Evolutionary conservation across 1,140 invertebrate genomes (phyloP).

Genomic region (Drosophila nebulosa): DNA sequence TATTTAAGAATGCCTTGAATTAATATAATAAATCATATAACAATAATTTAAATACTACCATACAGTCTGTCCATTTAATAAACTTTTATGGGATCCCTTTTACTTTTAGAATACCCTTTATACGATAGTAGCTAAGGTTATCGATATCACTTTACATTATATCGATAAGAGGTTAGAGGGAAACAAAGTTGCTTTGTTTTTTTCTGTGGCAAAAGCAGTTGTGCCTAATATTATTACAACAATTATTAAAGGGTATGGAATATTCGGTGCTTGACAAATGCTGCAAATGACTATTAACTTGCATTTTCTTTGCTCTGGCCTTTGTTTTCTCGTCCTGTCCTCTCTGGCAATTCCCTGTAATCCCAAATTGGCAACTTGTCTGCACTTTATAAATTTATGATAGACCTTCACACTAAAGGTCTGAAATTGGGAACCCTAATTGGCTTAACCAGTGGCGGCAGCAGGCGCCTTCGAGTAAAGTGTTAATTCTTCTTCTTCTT

Average conservation of each 20-base stretch:
- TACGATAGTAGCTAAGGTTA: too few relatives aligned
- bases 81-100: too few relatives aligned
- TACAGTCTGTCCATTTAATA: too few relatives aligned
- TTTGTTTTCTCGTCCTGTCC: constrained; percentile 18
- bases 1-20: too few relatives aligned
- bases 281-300: constrained; percentile 21
- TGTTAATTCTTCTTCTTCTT: neutral
- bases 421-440: constrained; percentile 13
- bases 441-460: constrained; percentile 1
- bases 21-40: too few relatives aligned
- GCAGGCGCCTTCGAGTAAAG: neutral
- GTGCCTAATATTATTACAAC: too few relatives aligned
- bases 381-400: constrained; percentile 72
- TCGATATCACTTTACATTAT: too few relatives aligned
- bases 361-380: constrained; percentile 53
- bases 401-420: constrained; percentile 57
- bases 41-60: too few relatives aligned
- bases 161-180: too few relatives aligned
- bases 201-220: too few relatives aligned
- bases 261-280: neutral
- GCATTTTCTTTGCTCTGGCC: constrained; percentile 26
- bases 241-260: neutral
- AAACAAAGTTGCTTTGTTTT: too few relatives aligned
- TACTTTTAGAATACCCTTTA: too few relatives aligned
- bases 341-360: constrained; percentile 1